A percentile compares a stretch with the other conserved stretches of the same genome.
Conservation (phyloP, 2,888 invertebrate genomes). For the Cynaeus angustus region DNA sequence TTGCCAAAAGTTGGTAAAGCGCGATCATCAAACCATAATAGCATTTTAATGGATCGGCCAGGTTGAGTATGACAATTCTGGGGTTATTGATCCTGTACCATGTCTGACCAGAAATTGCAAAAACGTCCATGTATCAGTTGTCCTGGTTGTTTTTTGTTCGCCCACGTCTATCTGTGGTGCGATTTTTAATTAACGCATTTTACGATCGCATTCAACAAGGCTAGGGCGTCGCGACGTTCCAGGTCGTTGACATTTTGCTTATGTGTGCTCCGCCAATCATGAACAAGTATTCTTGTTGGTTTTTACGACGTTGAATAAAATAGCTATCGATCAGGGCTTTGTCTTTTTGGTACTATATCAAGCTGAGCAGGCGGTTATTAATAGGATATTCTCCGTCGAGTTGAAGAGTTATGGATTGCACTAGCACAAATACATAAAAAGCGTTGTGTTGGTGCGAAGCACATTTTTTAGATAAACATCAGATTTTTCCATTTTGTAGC, state of each 20-base stretch:
- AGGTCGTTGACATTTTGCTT: conserved; percentile 53
- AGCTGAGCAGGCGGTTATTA: conserved; percentile 8
- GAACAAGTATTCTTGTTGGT: conserved; percentile 29
- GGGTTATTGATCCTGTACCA: conserved; percentile 42
- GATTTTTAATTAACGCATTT: conserved; percentile 20
- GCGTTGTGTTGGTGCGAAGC: too few species aligned
- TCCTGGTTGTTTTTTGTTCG: neutral
- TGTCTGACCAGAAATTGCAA: conserved; percentile 9
- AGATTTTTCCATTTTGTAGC: neutral
- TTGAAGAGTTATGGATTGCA: neutral
- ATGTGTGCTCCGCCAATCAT: conserved; percentile 23
- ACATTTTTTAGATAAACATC: neutral
- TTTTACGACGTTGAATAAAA: conserved; percentile 20
- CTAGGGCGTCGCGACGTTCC: conserved; percentile 44
- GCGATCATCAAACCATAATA: conserved; percentile 19
- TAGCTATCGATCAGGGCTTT: conserved; percentile 26
- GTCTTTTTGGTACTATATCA: conserved; percentile 7
- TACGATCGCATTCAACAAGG: conserved; percentile 19
- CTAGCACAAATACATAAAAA: too few species aligned
- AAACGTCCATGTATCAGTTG: conserved; percentile 11
- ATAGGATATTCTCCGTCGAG: neutral
- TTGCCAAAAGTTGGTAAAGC: conserved; percentile 19
- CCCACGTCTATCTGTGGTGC: conserved; percentile 6
- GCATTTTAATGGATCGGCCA: conserved; percentile 34
- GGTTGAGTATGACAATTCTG: conserved; percentile 35